A percentile compares a stretch with the other conserved stretches of the same genome.
Conservation (phyloP, 2,888 invertebrate genomes). For the Ormyrus thymus region DNA sequence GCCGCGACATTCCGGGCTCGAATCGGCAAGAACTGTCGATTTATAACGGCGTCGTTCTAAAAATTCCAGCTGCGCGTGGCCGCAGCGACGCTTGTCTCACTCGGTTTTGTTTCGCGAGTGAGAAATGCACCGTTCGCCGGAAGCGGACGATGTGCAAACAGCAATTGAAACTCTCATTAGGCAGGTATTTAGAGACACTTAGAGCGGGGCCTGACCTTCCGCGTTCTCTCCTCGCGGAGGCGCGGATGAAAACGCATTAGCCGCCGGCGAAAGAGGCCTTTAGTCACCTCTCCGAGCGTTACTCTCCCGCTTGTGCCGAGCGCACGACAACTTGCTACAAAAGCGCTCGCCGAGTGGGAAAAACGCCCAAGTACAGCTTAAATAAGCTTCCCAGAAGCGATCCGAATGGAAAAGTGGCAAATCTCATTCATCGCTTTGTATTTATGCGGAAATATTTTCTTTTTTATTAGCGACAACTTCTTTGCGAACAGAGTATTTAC, state of each 20-base stretch:
- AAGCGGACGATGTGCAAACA: constrained; percentile 46
- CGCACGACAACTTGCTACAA: not conserved
- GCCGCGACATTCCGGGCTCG: constrained; percentile 1
- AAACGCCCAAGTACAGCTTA: constrained; percentile 6
- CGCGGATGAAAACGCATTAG: constrained; percentile 5
- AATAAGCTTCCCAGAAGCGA: too few relatives aligned
- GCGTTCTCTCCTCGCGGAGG: constrained; percentile 55
- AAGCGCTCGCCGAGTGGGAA: not conserved
- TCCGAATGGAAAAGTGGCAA: too few relatives aligned
- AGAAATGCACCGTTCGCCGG: constrained; percentile 8
- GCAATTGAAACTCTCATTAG: constrained; percentile 64
- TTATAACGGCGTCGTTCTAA: constrained; percentile 34
- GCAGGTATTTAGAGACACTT: constrained; percentile 66
- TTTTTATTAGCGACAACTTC: too few relatives aligned
- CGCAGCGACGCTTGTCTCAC: constrained; percentile 28
- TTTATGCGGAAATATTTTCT: too few relatives aligned
- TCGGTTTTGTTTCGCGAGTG: constrained; percentile 15
- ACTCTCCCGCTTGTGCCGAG: not conserved
- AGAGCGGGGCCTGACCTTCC: constrained; percentile 60
- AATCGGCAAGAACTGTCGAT: constrained; percentile 24
- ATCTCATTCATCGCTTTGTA: too few relatives aligned
- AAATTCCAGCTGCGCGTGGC: constrained; percentile 30
- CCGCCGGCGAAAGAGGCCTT: constrained; percentile 11
- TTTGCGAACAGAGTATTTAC: too few relatives aligned
- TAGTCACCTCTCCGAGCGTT: not conserved